These are phyloP conservation scores for Rhagophthalmus giganteus DNA, from an alignment of 2,888 invertebrate genomes.

Conservation along the genomic window DNA sequence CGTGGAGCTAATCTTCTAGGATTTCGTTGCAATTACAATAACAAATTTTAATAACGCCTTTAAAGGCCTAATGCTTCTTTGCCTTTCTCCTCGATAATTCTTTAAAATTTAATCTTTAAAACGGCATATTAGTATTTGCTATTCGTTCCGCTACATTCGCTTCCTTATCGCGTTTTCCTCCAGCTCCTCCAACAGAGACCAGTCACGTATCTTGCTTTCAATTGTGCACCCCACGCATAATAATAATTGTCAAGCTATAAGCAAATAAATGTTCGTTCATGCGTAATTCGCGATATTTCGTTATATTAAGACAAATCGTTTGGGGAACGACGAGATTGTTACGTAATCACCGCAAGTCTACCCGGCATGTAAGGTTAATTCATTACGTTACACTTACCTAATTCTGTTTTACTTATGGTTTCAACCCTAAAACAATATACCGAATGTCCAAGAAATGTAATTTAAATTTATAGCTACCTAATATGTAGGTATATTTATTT, in stretches of 20 bases:
- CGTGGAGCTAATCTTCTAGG: constrained; percentile 18
- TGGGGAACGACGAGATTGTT: constrained; percentile 14
- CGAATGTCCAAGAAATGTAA: not conserved
- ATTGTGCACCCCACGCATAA: constrained; percentile 29
- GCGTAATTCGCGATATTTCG: constrained; percentile 29
- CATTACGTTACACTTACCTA: constrained; percentile 13
- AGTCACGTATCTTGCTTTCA: constrained; percentile 30
- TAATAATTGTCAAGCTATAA: constrained; percentile 31
- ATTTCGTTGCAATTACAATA: constrained; percentile 19
- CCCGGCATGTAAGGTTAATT: constrained; percentile 13
- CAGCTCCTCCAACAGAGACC: constrained; percentile 13
- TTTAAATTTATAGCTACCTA: too few species aligned
- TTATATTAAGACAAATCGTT: constrained; percentile 29
- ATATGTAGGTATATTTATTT: not conserved
- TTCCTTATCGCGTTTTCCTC: constrained; percentile 22
- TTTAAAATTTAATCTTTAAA: constrained; percentile 27
- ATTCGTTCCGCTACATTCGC: constrained; percentile 29
- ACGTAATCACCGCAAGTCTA: constrained; percentile 5
- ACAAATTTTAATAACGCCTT: constrained; percentile 21
- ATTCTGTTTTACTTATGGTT: constrained; percentile 1
- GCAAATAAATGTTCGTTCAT: constrained; percentile 28
- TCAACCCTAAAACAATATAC: not conserved
- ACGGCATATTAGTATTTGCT: constrained; percentile 30
- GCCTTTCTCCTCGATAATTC: constrained; percentile 21
- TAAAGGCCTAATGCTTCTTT: constrained; percentile 8